These are phyloP conservation scores for Pseudolycoriella hygida DNA, from an alignment of 2,888 invertebrate genomes.

Conservation along the genomic window DNA sequence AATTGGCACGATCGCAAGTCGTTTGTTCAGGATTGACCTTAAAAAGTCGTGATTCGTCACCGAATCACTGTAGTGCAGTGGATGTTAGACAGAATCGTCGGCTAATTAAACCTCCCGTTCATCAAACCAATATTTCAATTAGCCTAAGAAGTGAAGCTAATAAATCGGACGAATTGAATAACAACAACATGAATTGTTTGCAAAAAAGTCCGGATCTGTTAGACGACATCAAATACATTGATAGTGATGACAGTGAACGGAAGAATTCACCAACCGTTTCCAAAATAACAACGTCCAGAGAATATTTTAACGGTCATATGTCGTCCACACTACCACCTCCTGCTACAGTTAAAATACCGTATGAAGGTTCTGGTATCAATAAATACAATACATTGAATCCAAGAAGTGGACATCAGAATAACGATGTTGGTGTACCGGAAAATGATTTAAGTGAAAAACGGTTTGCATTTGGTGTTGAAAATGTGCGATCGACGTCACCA, in stretches of 20 bases:
- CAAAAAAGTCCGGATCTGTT: constrained; percentile 8
- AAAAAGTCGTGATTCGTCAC: not conserved
- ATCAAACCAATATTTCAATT: not conserved
- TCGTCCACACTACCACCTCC: not conserved
- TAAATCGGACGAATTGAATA: not conserved
- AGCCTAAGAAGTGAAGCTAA: not conserved
- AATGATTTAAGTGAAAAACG: not conserved
- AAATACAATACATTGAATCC: constrained; percentile 6
- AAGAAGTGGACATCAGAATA: not conserved
- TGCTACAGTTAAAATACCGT: not conserved
- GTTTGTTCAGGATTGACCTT: constrained; percentile 4
- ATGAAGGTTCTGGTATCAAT: not conserved
- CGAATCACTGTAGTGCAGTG: constrained; percentile 5
- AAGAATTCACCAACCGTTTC: constrained; percentile 7
- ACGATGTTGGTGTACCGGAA: not conserved
- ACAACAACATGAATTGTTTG: constrained; percentile 3
- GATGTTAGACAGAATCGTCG: constrained; percentile 4
- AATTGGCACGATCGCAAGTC: constrained; percentile 26
- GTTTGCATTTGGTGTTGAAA: not conserved
- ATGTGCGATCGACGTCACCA: not conserved
- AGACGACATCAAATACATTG: constrained; percentile 16
- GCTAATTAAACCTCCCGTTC: not conserved
- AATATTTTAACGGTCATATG: constrained; percentile 9
- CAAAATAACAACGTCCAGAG: constrained; percentile 9
- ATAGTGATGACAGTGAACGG: constrained; percentile 13